Evolutionary conservation across 2,888 invertebrate species (phyloP).

Genomic region (Athetis lepigone): DNA sequence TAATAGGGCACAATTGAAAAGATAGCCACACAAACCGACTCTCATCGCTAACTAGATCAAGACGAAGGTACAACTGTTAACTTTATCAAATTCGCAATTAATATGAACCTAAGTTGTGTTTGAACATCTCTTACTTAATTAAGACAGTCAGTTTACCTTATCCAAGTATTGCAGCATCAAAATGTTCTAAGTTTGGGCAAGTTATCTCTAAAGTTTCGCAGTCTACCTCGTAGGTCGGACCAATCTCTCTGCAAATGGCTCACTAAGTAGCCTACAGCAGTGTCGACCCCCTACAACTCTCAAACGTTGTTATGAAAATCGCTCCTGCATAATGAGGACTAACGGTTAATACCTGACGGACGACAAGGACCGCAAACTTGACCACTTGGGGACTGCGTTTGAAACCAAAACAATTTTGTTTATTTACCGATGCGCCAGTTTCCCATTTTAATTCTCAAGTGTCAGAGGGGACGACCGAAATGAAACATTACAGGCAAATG

Average conservation of each 20-base stretch:
- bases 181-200: conserved; percentile 87
- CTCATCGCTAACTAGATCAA: conserved; percentile 10
- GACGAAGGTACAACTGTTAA: conserved; percentile 54
- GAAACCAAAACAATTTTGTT: conserved; percentile 68
- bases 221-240: conserved; percentile 87
- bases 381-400: conserved; percentile 58
- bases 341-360: conserved; percentile 65
- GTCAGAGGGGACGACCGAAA: conserved; percentile 61
- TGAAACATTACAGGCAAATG: conserved; percentile 83
- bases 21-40: conserved; percentile 21
- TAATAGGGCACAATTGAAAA: conserved; percentile 43
- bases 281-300: conserved; percentile 76
- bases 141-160: conserved; percentile 87
- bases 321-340: conserved; percentile 77
- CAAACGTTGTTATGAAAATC: conserved; percentile 82
- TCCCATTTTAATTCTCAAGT: conserved; percentile 72
- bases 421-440: conserved; percentile 60
- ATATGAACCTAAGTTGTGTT: conserved; percentile 75
- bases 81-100: conserved; percentile 71
- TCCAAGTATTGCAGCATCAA: conserved; percentile 88
- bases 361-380: conserved; percentile 61
- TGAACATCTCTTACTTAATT: conserved; percentile 84
- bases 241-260: conserved; percentile 86
- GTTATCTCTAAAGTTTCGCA: conserved; percentile 88
- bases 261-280: conserved; percentile 86